These are phyloP conservation scores for Cataglyphis livida DNA, from an alignment of 2,888 invertebrate genomes.

Conservation along the genomic window DNA sequence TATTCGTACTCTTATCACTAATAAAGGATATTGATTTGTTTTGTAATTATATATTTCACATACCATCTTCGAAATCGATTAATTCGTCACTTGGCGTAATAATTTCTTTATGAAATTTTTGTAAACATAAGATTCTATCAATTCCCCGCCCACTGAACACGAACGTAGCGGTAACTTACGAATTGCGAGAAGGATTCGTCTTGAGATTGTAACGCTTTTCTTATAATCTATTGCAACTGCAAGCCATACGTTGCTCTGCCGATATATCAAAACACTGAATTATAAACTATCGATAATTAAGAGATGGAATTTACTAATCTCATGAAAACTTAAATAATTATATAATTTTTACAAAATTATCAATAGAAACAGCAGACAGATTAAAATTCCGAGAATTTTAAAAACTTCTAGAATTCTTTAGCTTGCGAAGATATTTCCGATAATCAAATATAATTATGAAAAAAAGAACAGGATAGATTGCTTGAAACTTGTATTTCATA, in stretches of 20 bases:
- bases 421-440: no score
- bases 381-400: no score
- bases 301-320: background rate
- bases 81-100: background rate
- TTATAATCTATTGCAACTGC: background rate
- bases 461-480: no score
- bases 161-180: background rate
- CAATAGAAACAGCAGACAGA: no score
- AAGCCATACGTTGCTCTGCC: background rate
- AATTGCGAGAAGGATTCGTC: background rate
- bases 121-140: conserved; percentile 37
- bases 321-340: no score
- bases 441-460: no score
- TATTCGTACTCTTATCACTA: background rate
- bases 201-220: background rate
- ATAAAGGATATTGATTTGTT: background rate
- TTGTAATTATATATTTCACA: background rate
- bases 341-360: no score
- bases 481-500: no score
- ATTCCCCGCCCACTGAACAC: conserved; percentile 32
- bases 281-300: background rate
- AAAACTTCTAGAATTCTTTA: no score
- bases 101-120: conserved; percentile 2
- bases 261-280: background rate
- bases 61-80: conserved; percentile 32